phyloP scores from a whole-genome alignment of 2,888 invertebrate species.

The Julus scandinavius region DNA sequence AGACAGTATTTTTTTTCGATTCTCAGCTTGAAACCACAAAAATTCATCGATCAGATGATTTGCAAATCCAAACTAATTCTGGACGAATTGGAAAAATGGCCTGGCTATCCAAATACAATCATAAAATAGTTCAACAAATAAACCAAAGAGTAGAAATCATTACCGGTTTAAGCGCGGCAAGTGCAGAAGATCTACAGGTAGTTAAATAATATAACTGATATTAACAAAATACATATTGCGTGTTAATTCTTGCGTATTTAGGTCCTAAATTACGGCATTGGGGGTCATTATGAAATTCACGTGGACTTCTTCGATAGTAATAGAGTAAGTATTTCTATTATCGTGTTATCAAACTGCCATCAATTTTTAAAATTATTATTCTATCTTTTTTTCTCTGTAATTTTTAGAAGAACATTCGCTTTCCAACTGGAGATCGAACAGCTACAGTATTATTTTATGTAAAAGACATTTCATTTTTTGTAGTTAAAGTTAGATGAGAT shows the following conservation, averaged over 20 bases:
- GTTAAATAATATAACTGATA: not conserved
- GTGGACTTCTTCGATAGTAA: conserved; percentile 49
- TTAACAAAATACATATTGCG: not conserved
- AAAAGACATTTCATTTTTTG: not conserved
- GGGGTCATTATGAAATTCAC: conserved; percentile 53
- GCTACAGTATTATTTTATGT: conserved; percentile 51
- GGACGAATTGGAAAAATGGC: conserved; percentile 37
- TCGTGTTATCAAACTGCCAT: not conserved
- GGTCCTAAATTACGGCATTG: conserved; percentile 51
- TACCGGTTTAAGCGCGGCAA: not conserved
- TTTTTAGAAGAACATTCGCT: not conserved
- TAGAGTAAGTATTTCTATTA: not conserved
- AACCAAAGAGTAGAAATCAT: conserved; percentile 21
- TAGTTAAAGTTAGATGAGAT: not conserved
- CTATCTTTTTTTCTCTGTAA: not conserved
- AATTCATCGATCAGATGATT: conserved; percentile 6
- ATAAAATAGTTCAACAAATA: not conserved
- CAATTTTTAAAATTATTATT: not conserved
- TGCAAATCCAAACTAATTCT: not conserved
- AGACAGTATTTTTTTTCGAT: not conserved
- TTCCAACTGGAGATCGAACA: conserved; percentile 52
- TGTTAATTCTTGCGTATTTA: not conserved
- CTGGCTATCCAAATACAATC: not conserved
- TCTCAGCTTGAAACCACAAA: not conserved
- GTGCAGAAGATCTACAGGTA: conserved; percentile 29